Evolutionary conservation across 2,888 invertebrate species (phyloP), one percentile per base, ranked within the genome.

Genomic region (Mayetiola destructor): DNA sequence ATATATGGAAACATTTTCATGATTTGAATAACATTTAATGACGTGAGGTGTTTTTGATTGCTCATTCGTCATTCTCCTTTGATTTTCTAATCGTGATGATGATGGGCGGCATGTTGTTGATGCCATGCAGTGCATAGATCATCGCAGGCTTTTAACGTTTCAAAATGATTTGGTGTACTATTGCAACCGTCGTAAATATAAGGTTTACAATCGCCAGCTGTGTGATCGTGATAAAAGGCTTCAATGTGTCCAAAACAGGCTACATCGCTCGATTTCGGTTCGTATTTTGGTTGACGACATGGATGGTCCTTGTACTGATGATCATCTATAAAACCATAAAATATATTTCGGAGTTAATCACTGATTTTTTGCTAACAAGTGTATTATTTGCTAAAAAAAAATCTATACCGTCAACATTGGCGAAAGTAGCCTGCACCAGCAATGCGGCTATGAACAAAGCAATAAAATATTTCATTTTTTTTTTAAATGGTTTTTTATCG

Each of bases 271-370:
- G 29, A 8, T 20, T 4, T 2, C 35, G 32, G 12, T 12, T 32
- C 35, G 35, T 20, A 54, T n/a, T 9, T 3, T 20, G 54, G 54
- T 12, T 54, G 32, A 32, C 30, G 30, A 20, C 54, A 54, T 30
- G 54, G 54, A 54, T 53, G 53, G n/a, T n/a, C n/a, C n/a, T n/a
- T n/a, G n/a, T n/a, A n/a, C 16, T 20, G 32, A 12, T 54, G 18
- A 32, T 54, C 54, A 18, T 4, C n/a, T 48, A 16, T n/a, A n/a
- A n/a, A 21, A 40, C 20, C 23, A 8, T 10, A 4, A 39, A 16
- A 9, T 36, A n/a, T 36, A 12, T 9, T 36, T 5, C 3, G 3
- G n/a, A 12, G n/a, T n/a, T 18, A 39, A 18, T 16, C 18, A 39
- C n/a, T n/a, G n/a, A n/a, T n/a, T 39, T 39, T 16, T 39, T 23